phyloP scores from a whole-genome alignment of 2,797 vertebrate species.

The Propithecus deckenii region DNA sequence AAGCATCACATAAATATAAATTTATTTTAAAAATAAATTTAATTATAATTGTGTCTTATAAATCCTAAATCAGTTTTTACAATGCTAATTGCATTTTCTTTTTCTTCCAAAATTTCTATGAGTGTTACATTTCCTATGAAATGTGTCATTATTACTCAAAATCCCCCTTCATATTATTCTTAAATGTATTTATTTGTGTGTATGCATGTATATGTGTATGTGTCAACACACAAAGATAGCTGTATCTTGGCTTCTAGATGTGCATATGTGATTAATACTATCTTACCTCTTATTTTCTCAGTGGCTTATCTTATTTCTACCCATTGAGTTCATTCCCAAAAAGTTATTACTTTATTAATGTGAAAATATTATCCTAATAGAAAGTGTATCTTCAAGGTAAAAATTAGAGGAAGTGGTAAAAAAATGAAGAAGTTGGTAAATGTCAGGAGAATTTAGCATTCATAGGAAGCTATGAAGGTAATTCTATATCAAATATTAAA shows the following conservation, averaged over 20 bases:
- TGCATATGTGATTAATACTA: not conserved
- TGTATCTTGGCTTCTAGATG: not conserved
- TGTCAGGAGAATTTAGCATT: not conserved
- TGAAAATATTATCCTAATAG: not conserved
- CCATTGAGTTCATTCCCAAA: not conserved
- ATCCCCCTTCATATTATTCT: not conserved
- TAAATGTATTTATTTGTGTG: not conserved
- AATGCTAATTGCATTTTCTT: not conserved
- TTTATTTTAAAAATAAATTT: not conserved
- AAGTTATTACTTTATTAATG: not conserved
- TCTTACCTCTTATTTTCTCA: not conserved
- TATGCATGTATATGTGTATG: not conserved
- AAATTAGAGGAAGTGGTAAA: not conserved
- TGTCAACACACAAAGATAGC: not conserved
- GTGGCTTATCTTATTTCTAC: not conserved
- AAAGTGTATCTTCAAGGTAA: not conserved
- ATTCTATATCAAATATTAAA: slow-evolving; percentile 34
- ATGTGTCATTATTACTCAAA: not conserved
- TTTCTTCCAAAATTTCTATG: not conserved
- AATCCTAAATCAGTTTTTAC: not conserved
- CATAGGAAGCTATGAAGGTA: not conserved
- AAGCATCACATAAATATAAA: not conserved
- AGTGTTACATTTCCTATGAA: not conserved
- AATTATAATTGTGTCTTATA: not conserved
- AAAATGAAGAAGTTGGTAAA: not conserved